These are phyloP conservation scores for Orycteropus afer DNA, from an alignment of 2,113 vertebrate species.

Conservation along the genomic window DNA sequence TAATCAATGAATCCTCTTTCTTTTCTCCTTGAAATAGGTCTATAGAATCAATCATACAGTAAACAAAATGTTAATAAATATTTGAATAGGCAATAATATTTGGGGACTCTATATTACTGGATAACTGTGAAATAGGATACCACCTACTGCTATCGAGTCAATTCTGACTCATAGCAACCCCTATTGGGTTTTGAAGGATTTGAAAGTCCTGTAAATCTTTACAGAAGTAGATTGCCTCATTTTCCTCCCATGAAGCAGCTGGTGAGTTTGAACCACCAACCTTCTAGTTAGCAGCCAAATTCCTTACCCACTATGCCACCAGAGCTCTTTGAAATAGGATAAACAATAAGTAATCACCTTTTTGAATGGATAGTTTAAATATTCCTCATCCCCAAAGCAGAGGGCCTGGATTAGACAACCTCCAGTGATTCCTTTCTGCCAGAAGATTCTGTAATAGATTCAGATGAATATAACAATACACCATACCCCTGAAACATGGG, in stretches of 20 bases:
- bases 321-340: slow-evolving; percentile 24
- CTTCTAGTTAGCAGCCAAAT: no score
- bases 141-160: no score
- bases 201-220: no score
- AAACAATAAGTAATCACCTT: neutral
- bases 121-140: slow-evolving; percentile 33
- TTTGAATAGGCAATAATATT: slow-evolving; percentile 1
- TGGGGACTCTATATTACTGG: neutral
- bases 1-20: neutral
- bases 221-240: no score
- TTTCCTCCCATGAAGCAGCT: no score
- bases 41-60: neutral
- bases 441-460: slow-evolving; percentile 17
- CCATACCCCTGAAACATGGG: neutral
- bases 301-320: no score
- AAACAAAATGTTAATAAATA: neutral
- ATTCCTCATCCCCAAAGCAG: neutral
- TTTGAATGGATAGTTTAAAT: neutral
- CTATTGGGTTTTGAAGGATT: no score
- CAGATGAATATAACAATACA: neutral
- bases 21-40: neutral
- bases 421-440: neutral
- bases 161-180: no score
- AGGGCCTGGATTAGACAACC: neutral
- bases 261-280: no score